A percentile compares a stretch with the other conserved stretches of the same genome.
These are phyloP conservation scores for Hydriomena furcata DNA, from an alignment of 2,888 invertebrate genomes.

Conservation along the genomic window DNA sequence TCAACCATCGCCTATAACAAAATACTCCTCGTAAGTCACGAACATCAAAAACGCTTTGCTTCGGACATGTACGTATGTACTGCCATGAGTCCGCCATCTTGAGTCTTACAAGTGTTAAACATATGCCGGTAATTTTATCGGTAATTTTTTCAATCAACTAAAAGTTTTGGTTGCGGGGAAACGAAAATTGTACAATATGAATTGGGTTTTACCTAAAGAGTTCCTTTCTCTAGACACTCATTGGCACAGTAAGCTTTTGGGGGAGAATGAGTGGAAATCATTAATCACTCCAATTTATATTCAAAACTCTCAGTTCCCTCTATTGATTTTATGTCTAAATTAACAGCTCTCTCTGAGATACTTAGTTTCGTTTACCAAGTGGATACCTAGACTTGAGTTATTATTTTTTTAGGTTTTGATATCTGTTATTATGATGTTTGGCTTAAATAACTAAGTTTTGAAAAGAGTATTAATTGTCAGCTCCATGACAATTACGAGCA, in stretches of 20 bases:
- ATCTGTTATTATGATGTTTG: too few relatives aligned
- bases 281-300: conserved; percentile 47
- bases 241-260: conserved; percentile 38
- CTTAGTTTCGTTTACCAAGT: conserved; percentile 25
- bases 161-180: conserved; percentile 35
- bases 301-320: conserved; percentile 38
- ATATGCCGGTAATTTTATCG: too few relatives aligned
- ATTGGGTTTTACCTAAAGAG: conserved; percentile 32
- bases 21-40: too few relatives aligned
- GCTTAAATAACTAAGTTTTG: too few relatives aligned
- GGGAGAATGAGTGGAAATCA: conserved; percentile 40
- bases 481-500: too few relatives aligned
- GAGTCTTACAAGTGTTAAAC: too few relatives aligned
- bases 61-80: too few relatives aligned
- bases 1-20: too few relatives aligned
- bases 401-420: not conserved
- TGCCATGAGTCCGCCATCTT: too few relatives aligned
- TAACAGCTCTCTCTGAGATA: conserved; percentile 40
- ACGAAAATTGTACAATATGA: conserved; percentile 32
- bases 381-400: not conserved
- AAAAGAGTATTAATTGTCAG: too few relatives aligned
- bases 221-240: conserved; percentile 38
- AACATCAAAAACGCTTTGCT: too few relatives aligned
- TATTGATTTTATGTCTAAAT: conserved; percentile 40
- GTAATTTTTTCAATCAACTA: conserved; percentile 41